phyloP scores from a whole-genome alignment of 2,113 vertebrate genomes.

The Galemys pyrenaicus region DNA sequence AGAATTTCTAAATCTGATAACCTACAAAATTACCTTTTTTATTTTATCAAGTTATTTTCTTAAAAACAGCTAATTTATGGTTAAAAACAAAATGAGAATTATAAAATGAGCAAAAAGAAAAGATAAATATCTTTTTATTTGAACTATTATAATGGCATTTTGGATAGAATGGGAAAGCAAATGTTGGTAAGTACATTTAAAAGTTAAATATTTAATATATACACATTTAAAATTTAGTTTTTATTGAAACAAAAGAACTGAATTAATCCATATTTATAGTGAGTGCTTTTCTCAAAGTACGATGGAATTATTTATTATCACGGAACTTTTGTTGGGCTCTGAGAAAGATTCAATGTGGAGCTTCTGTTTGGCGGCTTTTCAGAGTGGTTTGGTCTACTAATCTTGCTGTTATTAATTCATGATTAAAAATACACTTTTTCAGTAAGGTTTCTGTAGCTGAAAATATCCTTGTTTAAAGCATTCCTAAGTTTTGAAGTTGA shows the following conservation, averaged over 20 bases:
- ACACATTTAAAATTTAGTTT: background rate
- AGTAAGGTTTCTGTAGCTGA: background rate
- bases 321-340: background rate
- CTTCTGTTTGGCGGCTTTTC: background rate
- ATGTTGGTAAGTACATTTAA: background rate
- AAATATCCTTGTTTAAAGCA: background rate
- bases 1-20: background rate
- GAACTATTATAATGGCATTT: background rate
- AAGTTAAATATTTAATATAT: constrained; percentile 40
- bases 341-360: background rate
- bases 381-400: background rate
- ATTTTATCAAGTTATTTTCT: constrained; percentile 30
- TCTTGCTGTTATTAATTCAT: background rate
- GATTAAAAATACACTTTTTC: background rate
- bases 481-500: background rate
- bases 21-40: background rate
- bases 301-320: background rate
- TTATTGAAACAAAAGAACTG: background rate
- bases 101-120: background rate
- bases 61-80: background rate
- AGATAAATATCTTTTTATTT: background rate
- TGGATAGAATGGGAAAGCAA: background rate
- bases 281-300: background rate
- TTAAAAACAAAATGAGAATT: background rate
- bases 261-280: background rate